Evolutionary conservation across 2,113 vertebrate genomes (phyloP), one percentile per base, ranked within the genome.

Genomic region (Clarias batrachus): DNA sequence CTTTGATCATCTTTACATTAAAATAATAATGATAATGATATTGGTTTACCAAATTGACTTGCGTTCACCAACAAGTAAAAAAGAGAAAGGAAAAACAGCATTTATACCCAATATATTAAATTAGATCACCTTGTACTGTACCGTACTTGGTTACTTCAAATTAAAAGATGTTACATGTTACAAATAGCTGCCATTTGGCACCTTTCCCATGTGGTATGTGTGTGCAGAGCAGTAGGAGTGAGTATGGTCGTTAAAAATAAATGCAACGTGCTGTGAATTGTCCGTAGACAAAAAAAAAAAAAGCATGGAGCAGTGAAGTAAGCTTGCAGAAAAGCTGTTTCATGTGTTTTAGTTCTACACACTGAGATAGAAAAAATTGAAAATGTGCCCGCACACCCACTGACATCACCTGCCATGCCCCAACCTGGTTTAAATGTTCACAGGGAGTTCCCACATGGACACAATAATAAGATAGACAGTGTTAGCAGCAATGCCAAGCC

Each of bases 101-200:
- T 27, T 56, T n/a, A 78, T 25, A 54, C 48, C 52, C 13, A 77
- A 27, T 8, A 30, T 9, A 30, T 79, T 57, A 48, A 59, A 33
- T 30, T 30, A 23, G 21, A 37, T 62, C 9, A 41, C 57, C 57
- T 80, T 62, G 37, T 62, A 81, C 56, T 56, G 0, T 8, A n/a
- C 52, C 27, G 25, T 1, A 56, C 27, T 48, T 74, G 52, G 19
- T 7, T 70, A 70, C 12, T 37, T 48, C 48, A 74, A 59, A 79
- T 78, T 5, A 59, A 59, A 79, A 59, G 7, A 57, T 62, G 19
- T 80, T 37, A 56, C 17, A 11, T 59, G 9, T 85, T 77, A 77
- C 33, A 71, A 84, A 60, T 73, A 16, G 73, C 25, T 84, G 63
- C 4, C 81, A 83, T 70, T 54, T 83, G 66, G 63, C 52, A 60